phyloP scores from a whole-genome alignment of 2,113 vertebrate genomes.

The Ornithorhynchus anatinus region DNA sequence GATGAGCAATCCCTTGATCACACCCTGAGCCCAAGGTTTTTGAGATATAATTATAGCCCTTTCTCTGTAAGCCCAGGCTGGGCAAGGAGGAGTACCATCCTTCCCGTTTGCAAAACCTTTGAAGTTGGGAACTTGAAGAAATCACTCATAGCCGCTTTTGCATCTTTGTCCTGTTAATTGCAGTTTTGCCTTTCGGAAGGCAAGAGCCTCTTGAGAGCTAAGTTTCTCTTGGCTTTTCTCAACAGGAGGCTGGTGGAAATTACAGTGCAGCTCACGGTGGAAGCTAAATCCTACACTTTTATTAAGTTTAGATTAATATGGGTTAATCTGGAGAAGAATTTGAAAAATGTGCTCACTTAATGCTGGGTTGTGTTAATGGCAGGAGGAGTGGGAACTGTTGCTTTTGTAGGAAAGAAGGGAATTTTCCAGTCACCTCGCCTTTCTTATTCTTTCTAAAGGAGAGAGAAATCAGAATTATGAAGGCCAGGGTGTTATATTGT shows the following conservation, averaged over 20 bases:
- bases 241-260: slow-evolving; percentile 28
- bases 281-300: background rate
- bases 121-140: slow-evolving; percentile 14
- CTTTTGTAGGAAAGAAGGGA: too few relatives aligned
- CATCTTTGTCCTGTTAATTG: slow-evolving; percentile 22
- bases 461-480: too few relatives aligned
- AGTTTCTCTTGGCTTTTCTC: background rate
- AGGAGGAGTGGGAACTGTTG: background rate
- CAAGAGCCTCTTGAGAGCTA: background rate
- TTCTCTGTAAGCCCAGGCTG: background rate
- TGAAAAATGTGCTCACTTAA: slow-evolving; percentile 26
- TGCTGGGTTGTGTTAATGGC: background rate
- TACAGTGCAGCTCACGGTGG: slow-evolving; percentile 4
- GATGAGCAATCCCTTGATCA: background rate
- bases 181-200: background rate
- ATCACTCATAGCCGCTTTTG: too few relatives aligned
- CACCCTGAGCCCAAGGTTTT: background rate
- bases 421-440: too few relatives aligned
- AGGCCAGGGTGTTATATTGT: too few relatives aligned
- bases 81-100: background rate
- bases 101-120: slow-evolving; percentile 17
- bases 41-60: background rate
- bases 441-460: too few relatives aligned
- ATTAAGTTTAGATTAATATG: background rate
- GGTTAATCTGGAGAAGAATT: slow-evolving; percentile 45